Evolutionary conservation across 2,113 vertebrate genomes (phyloP), one percentile per base, ranked within the genome.

Genomic region (Mesembrinibis cayennensis): DNA sequence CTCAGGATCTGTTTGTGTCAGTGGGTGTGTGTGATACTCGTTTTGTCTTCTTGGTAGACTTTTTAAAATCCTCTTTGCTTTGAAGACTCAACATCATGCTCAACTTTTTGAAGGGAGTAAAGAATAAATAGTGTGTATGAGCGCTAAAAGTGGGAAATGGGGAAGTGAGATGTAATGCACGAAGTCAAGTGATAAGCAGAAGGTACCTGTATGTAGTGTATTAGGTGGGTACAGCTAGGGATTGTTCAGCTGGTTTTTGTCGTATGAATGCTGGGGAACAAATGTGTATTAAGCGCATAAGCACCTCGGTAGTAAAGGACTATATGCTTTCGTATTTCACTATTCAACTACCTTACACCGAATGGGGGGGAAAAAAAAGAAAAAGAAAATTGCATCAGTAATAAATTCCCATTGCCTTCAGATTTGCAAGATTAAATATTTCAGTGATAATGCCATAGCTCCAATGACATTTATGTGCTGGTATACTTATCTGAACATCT

Each of bases 11-110:
- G 0, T 69, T 26, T 62, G 29, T 72, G 40, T 32, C 21, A 66
- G 36, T 20, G 62, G 7, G 11, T 50, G 19, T 36, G 23, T 61
- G 36, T 18, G 25, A 38, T 77, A n/a, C 9, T 50, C 0, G 0
- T 36, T 80, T 65, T 49, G n/a, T 83, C 23, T 59, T 80, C 18
- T 15, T 3, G 1, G 22, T 62, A 55, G 77, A 25, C 36, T 61
- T n/a, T 32, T 61, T 19, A 0, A 34, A 53, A 70, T 73, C 16
- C 1, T 83, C 21, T 61, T 65, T 91, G 18, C 21, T 61, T 87
- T 52, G 81, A 66, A 62, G 14, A 11, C 30, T 66, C 21, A 49
- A 9, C 16, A 40, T 72, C 49, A 20, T 58, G 11, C 19, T 83
- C 5, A 7, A 25, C 14, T 65, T 77, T 88, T 73, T 86, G 49